These are phyloP conservation scores for Saturnia pavonia DNA, from an alignment of 2,888 invertebrate species.

Conservation along the genomic window DNA sequence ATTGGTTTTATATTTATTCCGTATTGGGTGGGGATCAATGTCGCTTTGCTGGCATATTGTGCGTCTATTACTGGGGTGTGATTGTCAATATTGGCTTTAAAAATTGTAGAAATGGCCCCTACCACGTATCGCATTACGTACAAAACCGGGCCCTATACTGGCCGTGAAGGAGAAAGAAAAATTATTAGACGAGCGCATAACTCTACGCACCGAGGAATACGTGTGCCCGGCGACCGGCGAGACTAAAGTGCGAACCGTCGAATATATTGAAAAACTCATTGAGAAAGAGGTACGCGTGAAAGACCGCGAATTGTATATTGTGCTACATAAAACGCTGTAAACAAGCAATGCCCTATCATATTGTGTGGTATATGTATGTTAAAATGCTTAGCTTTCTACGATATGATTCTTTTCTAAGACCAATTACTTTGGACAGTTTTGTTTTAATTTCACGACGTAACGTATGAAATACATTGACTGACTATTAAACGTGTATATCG, in stretches of 20 bases:
- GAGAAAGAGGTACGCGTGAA: slow-evolving; percentile 92
- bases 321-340: slow-evolving; percentile 72
- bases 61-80: slow-evolving; percentile 63
- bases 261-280: slow-evolving; percentile 97
- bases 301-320: slow-evolving; percentile 66
- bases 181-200: slow-evolving; percentile 93
- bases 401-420: slow-evolving; percentile 44
- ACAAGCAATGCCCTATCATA: slow-evolving; percentile 69
- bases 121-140: slow-evolving; percentile 94
- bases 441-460: not conserved
- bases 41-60: slow-evolving; percentile 65
- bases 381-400: slow-evolving; percentile 74
- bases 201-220: slow-evolving; percentile 94
- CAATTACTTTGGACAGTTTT: not conserved
- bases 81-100: slow-evolving; percentile 78
- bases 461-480: slow-evolving; percentile 25
- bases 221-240: slow-evolving; percentile 92
- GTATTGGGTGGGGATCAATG: slow-evolving; percentile 51
- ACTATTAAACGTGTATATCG: slow-evolving; percentile 19
- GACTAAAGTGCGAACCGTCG: slow-evolving; percentile 93
- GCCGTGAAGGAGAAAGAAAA: slow-evolving; percentile 95
- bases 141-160: slow-evolving; percentile 90
- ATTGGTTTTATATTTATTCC: slow-evolving; percentile 38
- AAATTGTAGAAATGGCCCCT: slow-evolving; percentile 84
- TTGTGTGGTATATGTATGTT: slow-evolving; percentile 63